Percentiles rank a stretch among this genome's conserved stretches.
Conservation (phyloP, 2,113 vertebrate genomes). For the Dendrocopos noguchii region DNA sequence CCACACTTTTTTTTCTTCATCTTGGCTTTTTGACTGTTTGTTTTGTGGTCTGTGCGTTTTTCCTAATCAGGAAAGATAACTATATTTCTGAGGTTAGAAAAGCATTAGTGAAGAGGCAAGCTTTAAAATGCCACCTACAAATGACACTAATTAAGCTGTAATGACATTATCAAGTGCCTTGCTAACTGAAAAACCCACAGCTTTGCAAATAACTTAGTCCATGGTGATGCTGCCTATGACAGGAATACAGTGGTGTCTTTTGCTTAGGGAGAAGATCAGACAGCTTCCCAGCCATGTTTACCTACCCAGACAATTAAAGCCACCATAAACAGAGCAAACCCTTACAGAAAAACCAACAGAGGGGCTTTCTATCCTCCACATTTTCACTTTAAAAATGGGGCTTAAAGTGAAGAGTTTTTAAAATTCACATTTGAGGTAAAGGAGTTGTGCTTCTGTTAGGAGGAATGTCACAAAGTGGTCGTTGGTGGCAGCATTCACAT, state of each 20-base stretch:
- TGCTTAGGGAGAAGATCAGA: background rate
- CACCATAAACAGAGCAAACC: background rate
- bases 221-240: background rate
- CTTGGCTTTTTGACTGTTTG: background rate
- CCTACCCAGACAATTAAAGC: background rate
- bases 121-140: background rate
- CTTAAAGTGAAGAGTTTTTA: background rate
- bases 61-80: background rate
- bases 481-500: background rate
- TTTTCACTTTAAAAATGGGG: background rate
- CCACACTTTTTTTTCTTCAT: background rate
- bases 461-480: background rate
- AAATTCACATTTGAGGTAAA: background rate
- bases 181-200: background rate
- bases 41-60: background rate
- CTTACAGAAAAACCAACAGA: background rate
- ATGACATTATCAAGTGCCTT: background rate
- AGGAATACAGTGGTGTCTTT: background rate
- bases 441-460: background rate
- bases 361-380: background rate
- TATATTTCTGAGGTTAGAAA: background rate
- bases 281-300: background rate
- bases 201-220: background rate
- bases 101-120: background rate
- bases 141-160: background rate